Base-by-base conservation (phyloP, 2,888 invertebrate genomes). In the Acrobasis suavella region DNA sequence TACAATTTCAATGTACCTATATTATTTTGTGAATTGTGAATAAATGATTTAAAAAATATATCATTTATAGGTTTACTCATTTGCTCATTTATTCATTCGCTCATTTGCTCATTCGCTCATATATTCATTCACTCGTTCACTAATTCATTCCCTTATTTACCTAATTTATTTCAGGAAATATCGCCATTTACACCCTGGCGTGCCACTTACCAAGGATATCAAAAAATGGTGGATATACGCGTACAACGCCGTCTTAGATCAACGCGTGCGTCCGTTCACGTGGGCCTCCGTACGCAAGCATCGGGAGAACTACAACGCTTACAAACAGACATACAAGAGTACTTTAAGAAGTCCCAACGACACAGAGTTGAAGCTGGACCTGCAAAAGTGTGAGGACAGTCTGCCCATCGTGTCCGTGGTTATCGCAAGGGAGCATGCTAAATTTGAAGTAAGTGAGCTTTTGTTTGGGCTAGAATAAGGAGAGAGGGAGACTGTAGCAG, bases 221-320 rank as follows among this genome's bases (percentile, higher is more conserved):
- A 93, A 91, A 70, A 92, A 92, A 50, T 97, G 96, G 96, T 97
- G 97, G 97, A 93, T 88, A 50, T 97, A 97, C 80, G 96, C 96
- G 0, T 95, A 93, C 79, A 93, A 94, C 67, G 95, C 95, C 6
- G 93, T 96, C 0, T 76, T 96, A 1, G 95, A 96, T 71, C 95
- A 96, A 72, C 90, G 95, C 39, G 93, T 97, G 1, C 89, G 94
- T 22, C 96, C 96, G 0, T 96, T 95, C 82, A 95, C 96, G 0
- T 97, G 96, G 96, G 86, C 93, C 1, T 93, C 94, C 56, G 94
- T 97, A 12, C 93, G 93, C 72, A 93, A 92, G 64, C 95, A 96
- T 74, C 92, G 96, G 64, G 92, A 94, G 65, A 94, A 94, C 81
- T 96, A 96, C 74, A 93, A 94, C 67, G 86, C 92, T 10, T 97